phyloP scores from a whole-genome alignment of 1,140 invertebrate species.

The Macrobrachium nipponense region DNA sequence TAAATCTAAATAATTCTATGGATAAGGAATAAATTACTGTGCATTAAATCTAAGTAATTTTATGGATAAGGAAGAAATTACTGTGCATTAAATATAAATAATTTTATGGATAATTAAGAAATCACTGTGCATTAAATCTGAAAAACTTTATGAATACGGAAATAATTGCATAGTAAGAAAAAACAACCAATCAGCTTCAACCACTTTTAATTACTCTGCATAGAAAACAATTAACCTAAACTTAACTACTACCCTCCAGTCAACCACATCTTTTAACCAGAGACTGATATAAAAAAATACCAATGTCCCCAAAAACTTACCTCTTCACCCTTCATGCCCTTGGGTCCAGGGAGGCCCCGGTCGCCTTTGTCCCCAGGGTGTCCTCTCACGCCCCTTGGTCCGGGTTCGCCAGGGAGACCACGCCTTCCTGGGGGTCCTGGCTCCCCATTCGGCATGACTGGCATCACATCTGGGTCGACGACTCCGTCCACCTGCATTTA shows the following conservation, averaged over 20 bases:
- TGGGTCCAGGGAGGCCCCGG: slow-evolving; percentile 75
- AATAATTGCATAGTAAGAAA: too few relatives aligned
- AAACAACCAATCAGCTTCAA: too few relatives aligned
- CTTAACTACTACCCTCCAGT: neutral
- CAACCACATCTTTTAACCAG: neutral
- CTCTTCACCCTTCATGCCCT: slow-evolving; percentile 77
- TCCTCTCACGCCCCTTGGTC: slow-evolving; percentile 78
- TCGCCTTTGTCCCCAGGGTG: slow-evolving; percentile 73
- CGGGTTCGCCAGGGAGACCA: slow-evolving; percentile 79
- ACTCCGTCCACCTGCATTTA: slow-evolving; percentile 36
- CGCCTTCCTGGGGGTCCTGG: slow-evolving; percentile 40
- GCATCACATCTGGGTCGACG: slow-evolving; percentile 9
- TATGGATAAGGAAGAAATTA: too few relatives aligned
- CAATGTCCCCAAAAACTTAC: slow-evolving; percentile 9
- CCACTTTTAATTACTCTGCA: too few relatives aligned
- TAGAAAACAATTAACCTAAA: neutral
- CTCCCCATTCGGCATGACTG: slow-evolving; percentile 8
- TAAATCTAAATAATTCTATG: too few relatives aligned
- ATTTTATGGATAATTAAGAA: too few relatives aligned
- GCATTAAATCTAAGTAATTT: too few relatives aligned
- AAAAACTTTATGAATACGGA: too few relatives aligned
- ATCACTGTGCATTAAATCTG: too few relatives aligned
- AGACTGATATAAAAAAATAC: neutral
- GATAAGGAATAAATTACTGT: too few relatives aligned
- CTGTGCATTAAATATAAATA: too few relatives aligned